Base-by-base conservation (phyloP, 1,140 invertebrate species). In the Hestina assimilis region DNA sequence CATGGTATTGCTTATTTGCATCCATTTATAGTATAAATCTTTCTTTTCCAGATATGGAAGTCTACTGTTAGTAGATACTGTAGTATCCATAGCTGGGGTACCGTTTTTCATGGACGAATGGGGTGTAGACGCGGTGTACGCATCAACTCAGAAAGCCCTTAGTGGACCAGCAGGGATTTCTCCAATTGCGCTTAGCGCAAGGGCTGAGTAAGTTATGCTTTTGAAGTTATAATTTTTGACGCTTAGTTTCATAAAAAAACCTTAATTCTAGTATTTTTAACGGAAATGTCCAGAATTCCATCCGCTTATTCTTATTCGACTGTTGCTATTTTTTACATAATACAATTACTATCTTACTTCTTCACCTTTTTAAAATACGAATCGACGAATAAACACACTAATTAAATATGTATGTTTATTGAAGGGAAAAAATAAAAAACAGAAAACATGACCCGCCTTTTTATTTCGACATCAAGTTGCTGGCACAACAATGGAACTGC, bases 161-260 rank as follows among this genome's bases (percentile, higher is more conserved):
- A 93, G 95, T 50, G 94, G 92, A 8, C 93, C 94, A 0, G 93
- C 96, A 20, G 96, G 96, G 6, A 88, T 96, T 9, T 92, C 95
- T 9, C 95, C 96, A 0, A 94, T 98, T 26, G 95, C 95, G n/a
- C 97, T 98, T 64, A 95, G 93, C 75, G 83, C 92, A 1, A 89
- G 90, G 60, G 96, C 96, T 3, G 91, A 95, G 92, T 95, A 92
- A 89, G 91, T 88, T 21, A 24, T 26, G 5, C 42, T 4, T 23
- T 23, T 23, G 23, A 4, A 23, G 7, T 23, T 23, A 3, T 23
- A 7, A 23, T 23, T 23, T 23, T 23, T 23, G 23, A 23, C 7
- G 3, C 7, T 4, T 4, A 4, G 3, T 23, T 23, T 4, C 7
- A 7, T 23, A 4, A 4, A 4, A 23, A 4, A 7, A 23, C 3